Percentiles rank a stretch among this genome's conserved stretches.
phyloP scores from a whole-genome alignment of 1,140 invertebrate species.

The Solenopsis invicta region DNA sequence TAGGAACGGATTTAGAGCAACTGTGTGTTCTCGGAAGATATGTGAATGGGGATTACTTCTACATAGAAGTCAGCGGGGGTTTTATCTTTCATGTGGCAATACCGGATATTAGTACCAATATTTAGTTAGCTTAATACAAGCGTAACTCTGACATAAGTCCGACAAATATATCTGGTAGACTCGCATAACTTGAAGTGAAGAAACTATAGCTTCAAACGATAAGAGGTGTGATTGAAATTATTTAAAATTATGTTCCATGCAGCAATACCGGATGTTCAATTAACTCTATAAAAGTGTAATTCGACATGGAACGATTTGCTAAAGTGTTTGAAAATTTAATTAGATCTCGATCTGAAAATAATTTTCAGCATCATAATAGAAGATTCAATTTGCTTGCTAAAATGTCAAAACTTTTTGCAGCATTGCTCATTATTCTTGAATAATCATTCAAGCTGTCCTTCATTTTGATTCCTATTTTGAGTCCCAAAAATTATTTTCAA shows the following conservation, averaged over 20 bases:
- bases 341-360: too few relatives aligned
- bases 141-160: neutral
- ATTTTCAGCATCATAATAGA: too few relatives aligned
- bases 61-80: neutral
- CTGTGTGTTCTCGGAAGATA: slow-evolving; percentile 19
- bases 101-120: neutral
- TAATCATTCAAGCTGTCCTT: too few relatives aligned
- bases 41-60: slow-evolving; percentile 27
- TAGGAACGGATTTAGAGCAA: slow-evolving; percentile 45
- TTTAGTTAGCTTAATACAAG: neutral
- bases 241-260: neutral
- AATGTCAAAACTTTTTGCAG: too few relatives aligned
- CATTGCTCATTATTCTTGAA: too few relatives aligned
- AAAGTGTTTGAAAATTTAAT: too few relatives aligned
- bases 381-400: too few relatives aligned
- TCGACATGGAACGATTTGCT: neutral
- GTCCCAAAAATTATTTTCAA: too few relatives aligned
- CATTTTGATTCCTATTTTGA: too few relatives aligned
- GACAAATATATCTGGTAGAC: neutral
- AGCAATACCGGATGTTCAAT: neutral
- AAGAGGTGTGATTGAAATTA: neutral
- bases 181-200: neutral
- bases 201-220: neutral
- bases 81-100: slow-evolving; percentile 15
- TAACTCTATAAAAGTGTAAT: too few relatives aligned